Evolutionary conservation across 2,888 invertebrate genomes (phyloP).

Genomic region (Heliconius aoede): DNA sequence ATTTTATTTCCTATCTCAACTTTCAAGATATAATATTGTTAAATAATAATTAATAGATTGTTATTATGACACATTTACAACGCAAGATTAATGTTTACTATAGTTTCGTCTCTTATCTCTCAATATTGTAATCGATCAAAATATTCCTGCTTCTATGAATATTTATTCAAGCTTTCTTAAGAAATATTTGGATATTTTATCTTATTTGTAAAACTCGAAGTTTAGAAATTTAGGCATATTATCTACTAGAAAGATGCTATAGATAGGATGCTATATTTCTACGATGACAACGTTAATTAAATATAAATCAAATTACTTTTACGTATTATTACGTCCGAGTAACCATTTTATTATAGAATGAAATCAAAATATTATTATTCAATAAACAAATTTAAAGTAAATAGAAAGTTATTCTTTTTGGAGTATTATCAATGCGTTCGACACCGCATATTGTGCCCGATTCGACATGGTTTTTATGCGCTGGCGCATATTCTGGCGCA

Average conservation of each 20-base stretch:
- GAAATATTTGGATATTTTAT: background rate
- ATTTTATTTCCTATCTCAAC: slow-evolving; percentile 16
- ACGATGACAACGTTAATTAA: background rate
- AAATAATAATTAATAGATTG: slow-evolving; percentile 18
- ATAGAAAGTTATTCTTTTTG: slow-evolving; percentile 42
- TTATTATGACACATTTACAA: slow-evolving; percentile 18
- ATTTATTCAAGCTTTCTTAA: slow-evolving; percentile 1
- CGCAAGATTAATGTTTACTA: slow-evolving; percentile 15
- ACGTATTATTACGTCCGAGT: background rate
- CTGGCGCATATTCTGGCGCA: slow-evolving; percentile 54
- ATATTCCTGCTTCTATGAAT: slow-evolving; percentile 14
- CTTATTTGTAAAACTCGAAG: background rate
- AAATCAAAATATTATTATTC: background rate
- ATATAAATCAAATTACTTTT: background rate
- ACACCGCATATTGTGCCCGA: slow-evolving; percentile 65
- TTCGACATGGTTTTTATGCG: slow-evolving; percentile 76
- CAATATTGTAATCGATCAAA: slow-evolving; percentile 18
- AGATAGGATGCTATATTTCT: background rate
- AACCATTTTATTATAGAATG: background rate
- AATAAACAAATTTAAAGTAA: slow-evolving; percentile 27
- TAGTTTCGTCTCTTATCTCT: slow-evolving; percentile 19
- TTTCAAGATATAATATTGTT: background rate
- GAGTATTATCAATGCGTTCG: slow-evolving; percentile 45
- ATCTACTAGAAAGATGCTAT: background rate
- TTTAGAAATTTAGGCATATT: background rate